Evolutionary conservation across 2,888 invertebrate genomes (phyloP).

Genomic region (Oscheius sp.): DNA sequence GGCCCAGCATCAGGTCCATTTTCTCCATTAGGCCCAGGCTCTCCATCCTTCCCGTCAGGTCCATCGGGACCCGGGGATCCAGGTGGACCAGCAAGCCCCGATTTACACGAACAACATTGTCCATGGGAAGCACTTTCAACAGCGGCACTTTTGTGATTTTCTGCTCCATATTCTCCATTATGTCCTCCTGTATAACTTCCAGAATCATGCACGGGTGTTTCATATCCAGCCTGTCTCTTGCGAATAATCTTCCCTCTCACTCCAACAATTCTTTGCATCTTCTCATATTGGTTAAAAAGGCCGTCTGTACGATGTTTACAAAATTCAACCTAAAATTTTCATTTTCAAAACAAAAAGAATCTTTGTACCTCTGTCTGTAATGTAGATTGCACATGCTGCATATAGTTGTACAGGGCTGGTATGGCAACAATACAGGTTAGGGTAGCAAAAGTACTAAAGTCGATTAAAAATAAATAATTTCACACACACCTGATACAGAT

Average conservation of each 20-base stretch:
- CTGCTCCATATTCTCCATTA: background rate
- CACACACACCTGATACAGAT: constrained; percentile 54
- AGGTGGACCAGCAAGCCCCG: constrained; percentile 45
- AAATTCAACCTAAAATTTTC: constrained; percentile 54
- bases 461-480: background rate
- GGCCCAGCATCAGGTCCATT: constrained; percentile 53
- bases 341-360: background rate
- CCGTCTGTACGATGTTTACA: constrained; percentile 61
- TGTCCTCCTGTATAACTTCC: background rate
- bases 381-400: constrained; percentile 66
- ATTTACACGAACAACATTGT: constrained; percentile 47
- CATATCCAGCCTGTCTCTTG: constrained; percentile 56
- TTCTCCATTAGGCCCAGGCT: constrained; percentile 42
- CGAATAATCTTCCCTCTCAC: constrained; percentile 46
- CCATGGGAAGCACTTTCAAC: constrained; percentile 17
- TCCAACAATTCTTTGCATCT: constrained; percentile 51
- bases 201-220: background rate
- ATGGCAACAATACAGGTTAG: constrained; percentile 66
- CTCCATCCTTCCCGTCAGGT: constrained; percentile 31
- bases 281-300: constrained; percentile 58
- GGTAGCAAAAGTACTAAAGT: constrained; percentile 62
- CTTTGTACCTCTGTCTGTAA: constrained; percentile 62
- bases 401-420: constrained; percentile 69
- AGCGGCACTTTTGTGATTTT: constrained; percentile 5
- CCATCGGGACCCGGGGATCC: constrained; percentile 40